Conservation (phyloP, 2,797 vertebrate species). For the Momotus momota region DNA sequence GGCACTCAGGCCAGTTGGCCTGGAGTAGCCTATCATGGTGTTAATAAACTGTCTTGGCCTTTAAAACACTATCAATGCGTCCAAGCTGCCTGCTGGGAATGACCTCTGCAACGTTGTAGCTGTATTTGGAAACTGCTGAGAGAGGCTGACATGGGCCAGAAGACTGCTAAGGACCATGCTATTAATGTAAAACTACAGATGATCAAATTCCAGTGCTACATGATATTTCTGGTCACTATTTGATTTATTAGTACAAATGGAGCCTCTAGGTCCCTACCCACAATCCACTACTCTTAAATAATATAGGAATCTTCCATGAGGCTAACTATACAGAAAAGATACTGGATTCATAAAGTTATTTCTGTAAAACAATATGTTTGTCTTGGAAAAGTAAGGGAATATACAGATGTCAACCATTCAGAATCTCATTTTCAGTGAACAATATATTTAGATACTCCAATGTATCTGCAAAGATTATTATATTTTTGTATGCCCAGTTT, state of each 20-base stretch:
- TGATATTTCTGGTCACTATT: not conserved
- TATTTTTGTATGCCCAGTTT: not conserved
- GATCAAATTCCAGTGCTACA: not conserved
- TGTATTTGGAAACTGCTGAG: not conserved
- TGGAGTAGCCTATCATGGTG: rapidly evolving
- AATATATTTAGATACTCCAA: not conserved
- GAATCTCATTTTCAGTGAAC: not conserved
- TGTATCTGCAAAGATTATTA: not conserved
- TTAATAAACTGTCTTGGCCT: not conserved
- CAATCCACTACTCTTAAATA: not conserved
- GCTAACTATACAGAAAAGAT: not conserved
- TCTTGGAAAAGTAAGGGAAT: not conserved
- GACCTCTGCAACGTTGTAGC: not conserved
- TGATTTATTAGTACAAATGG: not conserved
- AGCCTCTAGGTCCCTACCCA: not conserved
- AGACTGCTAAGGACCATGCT: not conserved
- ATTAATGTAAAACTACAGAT: not conserved
- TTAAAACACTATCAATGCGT: not conserved
- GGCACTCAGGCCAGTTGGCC: not conserved
- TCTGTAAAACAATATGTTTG: not conserved
- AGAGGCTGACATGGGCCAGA: not conserved
- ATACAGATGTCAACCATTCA: not conserved
- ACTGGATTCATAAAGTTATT: not conserved
- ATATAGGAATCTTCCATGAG: not conserved
- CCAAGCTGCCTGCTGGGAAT: not conserved